Conservation (phyloP, 2,888 invertebrate species). For the Melangyna quadrimaculata region DNA sequence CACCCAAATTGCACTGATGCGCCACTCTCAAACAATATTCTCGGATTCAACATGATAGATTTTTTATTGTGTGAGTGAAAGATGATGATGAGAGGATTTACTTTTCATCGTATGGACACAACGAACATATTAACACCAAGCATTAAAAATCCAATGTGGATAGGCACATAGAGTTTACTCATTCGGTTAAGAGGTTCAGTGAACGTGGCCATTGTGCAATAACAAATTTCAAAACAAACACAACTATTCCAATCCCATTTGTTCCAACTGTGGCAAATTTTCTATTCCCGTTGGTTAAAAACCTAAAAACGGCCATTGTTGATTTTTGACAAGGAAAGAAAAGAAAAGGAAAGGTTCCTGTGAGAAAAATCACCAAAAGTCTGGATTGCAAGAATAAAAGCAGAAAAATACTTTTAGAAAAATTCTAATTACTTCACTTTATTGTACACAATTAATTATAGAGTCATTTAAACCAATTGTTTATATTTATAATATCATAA, state of each 20-base stretch:
- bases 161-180: too few species aligned
- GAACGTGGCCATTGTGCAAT: too few species aligned
- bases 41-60: too few species aligned
- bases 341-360: constrained; percentile 72
- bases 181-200: too few species aligned
- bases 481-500: constrained; percentile 49
- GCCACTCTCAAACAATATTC: too few species aligned
- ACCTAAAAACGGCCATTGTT: constrained; percentile 73
- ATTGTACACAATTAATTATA: constrained; percentile 37
- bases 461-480: constrained; percentile 28
- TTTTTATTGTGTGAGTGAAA: too few species aligned
- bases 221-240: constrained; percentile 28
- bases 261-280: constrained; percentile 29
- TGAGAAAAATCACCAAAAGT: constrained; percentile 67
- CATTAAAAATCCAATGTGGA: too few species aligned
- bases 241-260: constrained; percentile 16
- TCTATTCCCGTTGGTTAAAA: constrained; percentile 57
- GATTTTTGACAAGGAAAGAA: constrained; percentile 73
- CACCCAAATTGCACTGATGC: too few species aligned
- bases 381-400: constrained; percentile 62
- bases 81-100: too few species aligned
- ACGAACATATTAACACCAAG: too few species aligned
- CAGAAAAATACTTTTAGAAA: constrained; percentile 56
- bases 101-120: too few species aligned
- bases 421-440: constrained; percentile 39